Evolutionary conservation across 2,888 invertebrate genomes (phyloP), one percentile per base, ranked within the genome.

Genomic region (Caenorhabditis afra): DNA sequence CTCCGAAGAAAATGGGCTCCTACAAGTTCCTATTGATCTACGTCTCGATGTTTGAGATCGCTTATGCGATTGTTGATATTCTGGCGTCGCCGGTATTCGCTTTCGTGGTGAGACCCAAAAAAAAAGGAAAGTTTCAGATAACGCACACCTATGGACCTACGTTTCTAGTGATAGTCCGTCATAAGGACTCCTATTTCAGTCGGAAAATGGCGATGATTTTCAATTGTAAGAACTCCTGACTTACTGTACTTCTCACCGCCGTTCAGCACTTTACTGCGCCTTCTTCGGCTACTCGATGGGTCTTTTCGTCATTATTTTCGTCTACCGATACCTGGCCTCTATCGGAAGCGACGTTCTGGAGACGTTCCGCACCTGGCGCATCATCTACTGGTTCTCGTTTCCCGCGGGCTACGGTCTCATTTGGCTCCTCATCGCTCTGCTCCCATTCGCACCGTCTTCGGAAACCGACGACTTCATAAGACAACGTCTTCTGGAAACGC

Each of bases 21-120:
- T 67, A 67, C 58, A 67, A 67, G 37, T 67, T 49, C 18, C 37
- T 67, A 22, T 49, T 67, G 58, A 29, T 67, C 2, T 67, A 47
- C 49, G 47, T 67, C 8, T 45, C 67, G 12, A 14, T 37, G 22
- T 67, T 67, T n/a, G 67, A 67, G 23, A 67, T 67, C 7, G 49
- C 47, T 39, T 67, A 67, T 16, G 44, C 49, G 5, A 4, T 67
- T 14, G 16, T 62, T 10, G 62, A 62, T 14, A 47, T 35, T 14
- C 5, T 62, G 1, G 18, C 47, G 14, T 47, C 22, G 8, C 62
- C 62, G 20, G 18, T 29, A 1, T 8, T 10, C 35, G 11, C 7
- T 29, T 29, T 29, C 29, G 29, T 29, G 29, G 29, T 7, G 29
- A 29, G 29, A 29, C 29, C 29, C 29, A 29, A 29, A n/a, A n/a